Base-by-base conservation (phyloP, 2,113 vertebrate genomes). In the Pica pica region DNA sequence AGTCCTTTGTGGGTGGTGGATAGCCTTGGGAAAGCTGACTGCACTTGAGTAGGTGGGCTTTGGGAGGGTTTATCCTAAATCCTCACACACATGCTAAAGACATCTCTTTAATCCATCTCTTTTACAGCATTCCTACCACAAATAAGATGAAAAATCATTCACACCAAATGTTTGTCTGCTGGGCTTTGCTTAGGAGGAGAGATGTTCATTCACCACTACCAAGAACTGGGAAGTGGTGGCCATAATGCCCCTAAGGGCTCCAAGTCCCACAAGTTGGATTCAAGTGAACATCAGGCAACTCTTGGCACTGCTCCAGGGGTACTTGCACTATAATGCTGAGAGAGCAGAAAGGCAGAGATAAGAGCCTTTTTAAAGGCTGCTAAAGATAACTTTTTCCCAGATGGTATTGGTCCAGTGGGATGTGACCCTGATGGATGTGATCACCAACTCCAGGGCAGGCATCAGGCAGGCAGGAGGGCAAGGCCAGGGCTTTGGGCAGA, bases 51-150 rank as follows among this genome's bases (percentile, higher is more conserved):
- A 59, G 61, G 2, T 56, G 30, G 1, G 0, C 27, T 61, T 39
- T 17, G 63, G 22, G 33, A 46, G 49, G 14, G 7, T 8, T 74
- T 41, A 35, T 53, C 39, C 79, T 52, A 67, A 41, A 37, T 22
- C 24, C 50, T 69, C 42, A 24, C 33, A 5, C 0, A 1, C 0
- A 0, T 13, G 42, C n/a, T 33, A 16, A 37, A 50, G 57, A n/a
- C 52, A 50, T 19, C 37, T 20, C 18, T 22, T 7, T 21, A 26
- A 16, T 56, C 27, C 44, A 18, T n/a, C 55, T 42, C 42, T 35
- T 49, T 46, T 28, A 18, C 1, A 1, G 27, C 15, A 37, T 61
- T 68, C 41, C 35, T 59, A 10, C 23, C 10, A 42, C 30, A 71
- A 44, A 49, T 5, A 31, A 9, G 2, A 26, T 61, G 60, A 41